A percentile compares a stretch with the other conserved stretches of the same genome.
Conservation (phyloP, 2,113 vertebrate genomes). For the Muntiacus muntjak region DNA sequence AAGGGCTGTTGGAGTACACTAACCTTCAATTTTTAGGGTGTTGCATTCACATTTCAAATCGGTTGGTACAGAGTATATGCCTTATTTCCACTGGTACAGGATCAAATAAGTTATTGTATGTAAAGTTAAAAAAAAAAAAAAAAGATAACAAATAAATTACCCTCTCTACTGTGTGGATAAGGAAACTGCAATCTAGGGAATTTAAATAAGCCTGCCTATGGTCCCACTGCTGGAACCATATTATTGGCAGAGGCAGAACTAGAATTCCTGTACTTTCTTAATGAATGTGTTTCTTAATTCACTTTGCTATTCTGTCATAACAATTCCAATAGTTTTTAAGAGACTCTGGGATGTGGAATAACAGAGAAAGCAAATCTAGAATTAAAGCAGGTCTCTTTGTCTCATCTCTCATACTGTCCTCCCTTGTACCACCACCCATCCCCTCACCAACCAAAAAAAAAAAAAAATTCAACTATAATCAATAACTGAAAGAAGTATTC, state of each 20-base stretch:
- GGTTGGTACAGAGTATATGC: neutral
- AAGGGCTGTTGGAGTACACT: conserved; percentile 47
- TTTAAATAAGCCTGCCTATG: conserved; percentile 22
- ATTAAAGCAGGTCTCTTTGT: conserved; percentile 16
- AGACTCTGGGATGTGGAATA: neutral
- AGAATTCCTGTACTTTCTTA: neutral
- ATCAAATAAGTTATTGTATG: conserved; percentile 16
- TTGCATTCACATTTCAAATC: conserved; percentile 33
- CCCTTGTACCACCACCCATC: too few relatives aligned
- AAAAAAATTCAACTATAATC: neutral
- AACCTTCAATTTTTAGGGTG: conserved; percentile 48
- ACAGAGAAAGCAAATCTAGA: conserved; percentile 23
- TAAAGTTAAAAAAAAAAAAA: neutral
- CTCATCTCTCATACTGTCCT: neutral
- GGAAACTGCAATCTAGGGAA: neutral
- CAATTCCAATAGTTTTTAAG: neutral
- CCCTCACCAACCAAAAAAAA: neutral
- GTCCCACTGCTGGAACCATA: neutral
- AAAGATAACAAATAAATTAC: conserved; percentile 46
- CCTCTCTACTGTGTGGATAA: conserved; percentile 7
- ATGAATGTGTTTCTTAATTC: conserved; percentile 1
- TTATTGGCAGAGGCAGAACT: conserved; percentile 20
- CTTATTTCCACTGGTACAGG: conserved; percentile 36
- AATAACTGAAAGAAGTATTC: conserved; percentile 22
- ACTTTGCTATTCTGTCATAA: conserved; percentile 22